phyloP scores from a whole-genome alignment of 2,888 invertebrate species.

The Lasioglossum oenotherae region DNA sequence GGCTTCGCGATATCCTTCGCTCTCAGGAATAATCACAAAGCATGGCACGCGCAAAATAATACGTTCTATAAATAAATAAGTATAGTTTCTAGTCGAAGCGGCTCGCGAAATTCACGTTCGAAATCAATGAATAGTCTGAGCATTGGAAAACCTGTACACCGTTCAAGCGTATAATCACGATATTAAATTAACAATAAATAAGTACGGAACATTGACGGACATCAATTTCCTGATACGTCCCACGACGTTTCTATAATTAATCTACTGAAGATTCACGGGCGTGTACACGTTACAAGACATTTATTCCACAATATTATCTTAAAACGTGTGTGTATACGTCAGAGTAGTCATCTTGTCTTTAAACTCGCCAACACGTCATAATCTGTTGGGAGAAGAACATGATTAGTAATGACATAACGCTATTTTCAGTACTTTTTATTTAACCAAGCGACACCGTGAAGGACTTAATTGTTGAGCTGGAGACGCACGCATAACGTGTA shows the following conservation, averaged over 20 bases:
- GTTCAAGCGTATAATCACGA: constrained; percentile 8
- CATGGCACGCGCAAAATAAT: constrained; percentile 4
- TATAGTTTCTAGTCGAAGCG: constrained; percentile 10
- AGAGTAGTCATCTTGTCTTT: constrained; percentile 74
- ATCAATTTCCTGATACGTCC: constrained; percentile 40
- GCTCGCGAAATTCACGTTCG: constrained; percentile 1
- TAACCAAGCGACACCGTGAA: constrained; percentile 52
- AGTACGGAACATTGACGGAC: constrained; percentile 43
- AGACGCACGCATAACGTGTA: not conserved
- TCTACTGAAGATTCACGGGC: constrained; percentile 23
- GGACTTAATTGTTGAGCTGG: not conserved
- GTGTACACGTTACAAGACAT: constrained; percentile 30
- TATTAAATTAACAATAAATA: constrained; percentile 57
- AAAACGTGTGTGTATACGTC: constrained; percentile 72
- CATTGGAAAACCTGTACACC: constrained; percentile 16
- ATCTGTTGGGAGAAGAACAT: constrained; percentile 81
- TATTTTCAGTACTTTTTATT: constrained; percentile 30
- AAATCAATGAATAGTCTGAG: constrained; percentile 51
- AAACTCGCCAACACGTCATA: constrained; percentile 80
- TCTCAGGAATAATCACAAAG: constrained; percentile 7
- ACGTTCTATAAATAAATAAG: constrained; percentile 50
- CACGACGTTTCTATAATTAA: not conserved
- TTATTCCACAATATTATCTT: constrained; percentile 62
- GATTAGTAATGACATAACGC: constrained; percentile 56
- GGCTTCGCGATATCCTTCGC: not conserved